Percentiles rank a stretch among this genome's conserved stretches.
Evolutionary conservation across 53 echinoderm and acorn worm genomes (phyloP).

Genomic region (Echinarachnius parma): DNA sequence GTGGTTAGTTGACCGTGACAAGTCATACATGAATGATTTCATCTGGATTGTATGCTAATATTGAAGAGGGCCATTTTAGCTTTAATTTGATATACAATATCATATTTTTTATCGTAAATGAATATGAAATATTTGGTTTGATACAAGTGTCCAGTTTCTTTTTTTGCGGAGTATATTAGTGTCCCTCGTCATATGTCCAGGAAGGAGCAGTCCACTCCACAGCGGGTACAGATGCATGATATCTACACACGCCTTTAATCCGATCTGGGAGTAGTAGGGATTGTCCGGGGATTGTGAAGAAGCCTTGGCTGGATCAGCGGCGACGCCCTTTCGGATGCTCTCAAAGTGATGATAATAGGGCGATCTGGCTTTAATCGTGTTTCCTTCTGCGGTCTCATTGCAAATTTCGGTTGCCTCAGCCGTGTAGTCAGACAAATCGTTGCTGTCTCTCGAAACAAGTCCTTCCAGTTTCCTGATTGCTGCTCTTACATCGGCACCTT

Average conservation of each 20-base stretch:
- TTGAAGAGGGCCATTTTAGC: too few species aligned
- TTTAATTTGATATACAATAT: too few species aligned
- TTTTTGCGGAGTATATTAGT: too few species aligned
- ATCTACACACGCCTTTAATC: neutral
- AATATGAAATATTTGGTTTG: too few species aligned
- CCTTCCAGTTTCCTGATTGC: neutral
- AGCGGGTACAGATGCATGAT: neutral
- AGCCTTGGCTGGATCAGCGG: neutral
- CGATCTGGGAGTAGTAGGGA: neutral
- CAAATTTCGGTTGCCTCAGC: neutral
- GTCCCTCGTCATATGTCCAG: neutral
- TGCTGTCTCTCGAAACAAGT: neutral
- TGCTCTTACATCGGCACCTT: neutral
- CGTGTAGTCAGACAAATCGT: neutral
- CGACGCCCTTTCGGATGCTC: neutral
- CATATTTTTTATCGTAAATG: too few species aligned
- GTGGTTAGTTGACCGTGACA: too few species aligned
- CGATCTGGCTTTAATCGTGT: neutral
- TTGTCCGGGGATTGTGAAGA: neutral
- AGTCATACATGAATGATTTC: too few species aligned
- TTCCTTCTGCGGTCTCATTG: neutral
- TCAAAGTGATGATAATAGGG: neutral
- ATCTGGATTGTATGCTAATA: too few species aligned
- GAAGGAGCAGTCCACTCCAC: slow-evolving; percentile 4
- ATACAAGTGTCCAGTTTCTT: too few species aligned